phyloP scores from a whole-genome alignment of 2,888 invertebrate genomes.

The Leptopilina syphax region DNA sequence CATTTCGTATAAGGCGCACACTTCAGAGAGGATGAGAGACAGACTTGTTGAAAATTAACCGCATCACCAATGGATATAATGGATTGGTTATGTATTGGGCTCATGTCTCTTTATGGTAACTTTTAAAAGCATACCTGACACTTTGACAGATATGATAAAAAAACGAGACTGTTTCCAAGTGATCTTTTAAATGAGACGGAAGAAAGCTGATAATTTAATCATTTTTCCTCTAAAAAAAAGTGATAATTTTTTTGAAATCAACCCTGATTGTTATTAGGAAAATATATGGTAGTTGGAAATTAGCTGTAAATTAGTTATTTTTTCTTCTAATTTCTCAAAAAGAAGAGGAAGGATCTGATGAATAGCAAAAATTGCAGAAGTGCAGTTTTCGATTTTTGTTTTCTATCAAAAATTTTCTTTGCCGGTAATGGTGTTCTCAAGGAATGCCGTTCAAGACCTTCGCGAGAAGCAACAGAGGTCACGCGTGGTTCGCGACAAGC shows the following conservation, averaged over 20 bases:
- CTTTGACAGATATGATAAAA: constrained; percentile 2
- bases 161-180: background rate
- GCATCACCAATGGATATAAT: background rate
- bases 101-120: constrained; percentile 27
- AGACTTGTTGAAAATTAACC: constrained; percentile 11
- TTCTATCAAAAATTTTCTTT: constrained; percentile 50
- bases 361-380: background rate
- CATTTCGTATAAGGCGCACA: constrained; percentile 22
- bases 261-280: too few relatives aligned
- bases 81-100: constrained; percentile 7
- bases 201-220: constrained; percentile 6
- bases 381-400: constrained; percentile 14
- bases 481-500: constrained; percentile 54
- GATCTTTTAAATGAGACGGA: background rate
- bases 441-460: constrained; percentile 57
- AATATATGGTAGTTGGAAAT: too few relatives aligned
- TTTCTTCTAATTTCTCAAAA: too few relatives aligned
- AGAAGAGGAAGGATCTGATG: too few relatives aligned
- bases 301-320: too few relatives aligned
- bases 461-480: constrained; percentile 54
- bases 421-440: constrained; percentile 50
- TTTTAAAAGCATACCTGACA: constrained; percentile 1
- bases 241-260: too few relatives aligned
- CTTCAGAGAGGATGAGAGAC: background rate
- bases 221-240: too few relatives aligned